Evolutionary conservation across 2,888 invertebrate species (phyloP).

Genomic region (Drosophila limbata): DNA sequence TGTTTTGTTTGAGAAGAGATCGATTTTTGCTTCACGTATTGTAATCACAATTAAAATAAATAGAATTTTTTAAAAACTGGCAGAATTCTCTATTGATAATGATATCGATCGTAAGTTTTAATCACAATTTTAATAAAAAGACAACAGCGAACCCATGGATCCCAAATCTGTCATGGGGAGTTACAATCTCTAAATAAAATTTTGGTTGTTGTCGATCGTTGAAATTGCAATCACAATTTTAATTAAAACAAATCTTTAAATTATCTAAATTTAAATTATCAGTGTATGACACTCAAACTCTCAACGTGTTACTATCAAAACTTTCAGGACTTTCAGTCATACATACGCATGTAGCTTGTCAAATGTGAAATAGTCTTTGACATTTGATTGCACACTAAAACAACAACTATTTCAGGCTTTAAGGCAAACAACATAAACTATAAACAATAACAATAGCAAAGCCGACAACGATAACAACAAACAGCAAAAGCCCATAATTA

Average conservation of each 20-base stretch:
- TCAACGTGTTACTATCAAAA: background rate
- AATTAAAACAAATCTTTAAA: background rate
- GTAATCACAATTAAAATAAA: too few species aligned
- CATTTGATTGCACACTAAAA: conserved; percentile 29
- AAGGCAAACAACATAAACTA: conserved; percentile 24
- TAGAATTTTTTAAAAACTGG: too few species aligned
- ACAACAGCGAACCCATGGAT: too few species aligned
- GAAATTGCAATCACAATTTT: background rate
- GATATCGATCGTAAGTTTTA: background rate
- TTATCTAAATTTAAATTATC: too few species aligned
- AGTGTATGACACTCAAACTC: background rate
- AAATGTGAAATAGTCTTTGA: conserved; percentile 12
- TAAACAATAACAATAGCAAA: conserved; percentile 16
- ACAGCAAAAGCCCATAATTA: conserved; percentile 31
- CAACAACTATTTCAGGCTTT: conserved; percentile 19
- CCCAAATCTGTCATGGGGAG: too few species aligned
- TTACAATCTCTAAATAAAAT: too few species aligned
- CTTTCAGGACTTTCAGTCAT: background rate
- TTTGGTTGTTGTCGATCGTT: too few species aligned
- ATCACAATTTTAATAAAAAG: too few species aligned
- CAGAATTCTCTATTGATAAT: too few species aligned
- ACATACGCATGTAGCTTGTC: conserved; percentile 4
- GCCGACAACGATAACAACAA: background rate
- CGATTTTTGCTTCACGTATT: too few species aligned
- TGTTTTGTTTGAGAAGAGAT: too few species aligned